phyloP scores from a whole-genome alignment of 2,888 invertebrate species.

The Pseudoips prasinana region DNA sequence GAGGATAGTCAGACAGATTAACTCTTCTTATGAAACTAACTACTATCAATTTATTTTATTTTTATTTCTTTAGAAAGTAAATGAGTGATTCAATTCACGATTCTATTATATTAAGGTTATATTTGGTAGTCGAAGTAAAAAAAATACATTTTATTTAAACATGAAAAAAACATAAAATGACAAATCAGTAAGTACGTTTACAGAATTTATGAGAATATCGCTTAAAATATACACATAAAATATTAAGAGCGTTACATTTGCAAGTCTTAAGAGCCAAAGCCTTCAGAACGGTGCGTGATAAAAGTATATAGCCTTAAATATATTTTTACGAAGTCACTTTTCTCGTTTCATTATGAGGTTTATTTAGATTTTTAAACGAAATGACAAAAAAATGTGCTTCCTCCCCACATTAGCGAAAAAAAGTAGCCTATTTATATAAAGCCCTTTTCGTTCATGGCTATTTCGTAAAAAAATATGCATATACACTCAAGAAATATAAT shows the following conservation, averaged over 20 bases:
- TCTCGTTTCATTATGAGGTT: constrained; percentile 36
- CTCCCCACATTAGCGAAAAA: constrained; percentile 21
- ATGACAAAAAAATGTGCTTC: constrained; percentile 19
- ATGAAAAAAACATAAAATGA: no score
- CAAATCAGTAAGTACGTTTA: no score
- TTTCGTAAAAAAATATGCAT: no score
- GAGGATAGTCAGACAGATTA: no score
- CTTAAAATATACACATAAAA: constrained; percentile 53
- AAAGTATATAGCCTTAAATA: constrained; percentile 45
- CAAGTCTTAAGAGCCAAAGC: constrained; percentile 42
- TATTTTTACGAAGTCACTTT: constrained; percentile 35
- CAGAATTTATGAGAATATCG: constrained; percentile 41
- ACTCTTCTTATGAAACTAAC: no score
- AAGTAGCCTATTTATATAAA: constrained; percentile 6
- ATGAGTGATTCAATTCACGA: no score
- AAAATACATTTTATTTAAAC: no score
- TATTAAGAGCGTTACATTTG: constrained; percentile 39
- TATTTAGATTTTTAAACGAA: constrained; percentile 32
- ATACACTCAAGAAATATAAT: no score
- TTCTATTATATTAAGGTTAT: no score
- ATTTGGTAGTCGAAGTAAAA: no score
- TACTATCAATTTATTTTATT: no score
- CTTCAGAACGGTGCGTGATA: constrained; percentile 43
- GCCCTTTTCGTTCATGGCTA: constrained; percentile 6
- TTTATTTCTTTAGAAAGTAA: no score